Evolutionary conservation across 2,113 vertebrate species (phyloP).

Genomic region (Pholis gunnellus): DNA sequence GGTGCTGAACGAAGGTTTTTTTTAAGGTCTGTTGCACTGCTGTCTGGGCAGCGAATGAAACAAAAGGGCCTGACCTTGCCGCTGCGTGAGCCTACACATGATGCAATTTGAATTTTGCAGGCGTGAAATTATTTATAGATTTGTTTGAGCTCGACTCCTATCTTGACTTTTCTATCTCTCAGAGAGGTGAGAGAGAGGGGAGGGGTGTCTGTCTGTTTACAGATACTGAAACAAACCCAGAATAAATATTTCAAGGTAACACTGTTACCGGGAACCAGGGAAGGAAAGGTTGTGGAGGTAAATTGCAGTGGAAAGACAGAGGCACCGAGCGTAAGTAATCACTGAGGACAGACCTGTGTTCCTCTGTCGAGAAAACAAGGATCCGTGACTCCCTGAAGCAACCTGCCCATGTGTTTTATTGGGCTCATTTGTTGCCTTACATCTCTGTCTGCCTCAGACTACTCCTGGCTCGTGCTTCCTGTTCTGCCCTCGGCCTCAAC

Average conservation of each 20-base stretch:
- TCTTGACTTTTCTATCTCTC: constrained; percentile 9
- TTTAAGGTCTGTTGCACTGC: neutral
- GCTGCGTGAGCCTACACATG: constrained; percentile 17
- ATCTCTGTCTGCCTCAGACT: constrained; percentile 55
- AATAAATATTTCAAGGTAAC: constrained; percentile 48
- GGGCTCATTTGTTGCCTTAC: constrained; percentile 73
- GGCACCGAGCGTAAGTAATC: constrained; percentile 60
- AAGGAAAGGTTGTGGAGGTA: constrained; percentile 26
- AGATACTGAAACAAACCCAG: constrained; percentile 32
- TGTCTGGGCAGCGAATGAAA: neutral
- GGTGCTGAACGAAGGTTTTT: constrained; percentile 52
- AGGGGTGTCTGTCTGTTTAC: constrained; percentile 1
- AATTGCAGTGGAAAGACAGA: constrained; percentile 40
- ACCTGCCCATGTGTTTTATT: constrained; percentile 67
- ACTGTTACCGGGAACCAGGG: constrained; percentile 9
- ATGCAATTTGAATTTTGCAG: constrained; percentile 51
- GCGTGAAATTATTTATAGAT: constrained; percentile 47
- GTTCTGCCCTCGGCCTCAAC: constrained; percentile 48
- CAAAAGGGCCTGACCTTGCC: constrained; percentile 21
- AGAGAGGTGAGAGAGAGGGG: neutral
- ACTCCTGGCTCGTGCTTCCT: constrained; percentile 37
- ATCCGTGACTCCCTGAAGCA: constrained; percentile 66
- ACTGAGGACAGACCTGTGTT: constrained; percentile 58
- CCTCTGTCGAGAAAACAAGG: constrained; percentile 66
- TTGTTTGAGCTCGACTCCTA: constrained; percentile 21